Conservation (phyloP, 2,888 invertebrate species). For the Drosophila buzzatii region DNA sequence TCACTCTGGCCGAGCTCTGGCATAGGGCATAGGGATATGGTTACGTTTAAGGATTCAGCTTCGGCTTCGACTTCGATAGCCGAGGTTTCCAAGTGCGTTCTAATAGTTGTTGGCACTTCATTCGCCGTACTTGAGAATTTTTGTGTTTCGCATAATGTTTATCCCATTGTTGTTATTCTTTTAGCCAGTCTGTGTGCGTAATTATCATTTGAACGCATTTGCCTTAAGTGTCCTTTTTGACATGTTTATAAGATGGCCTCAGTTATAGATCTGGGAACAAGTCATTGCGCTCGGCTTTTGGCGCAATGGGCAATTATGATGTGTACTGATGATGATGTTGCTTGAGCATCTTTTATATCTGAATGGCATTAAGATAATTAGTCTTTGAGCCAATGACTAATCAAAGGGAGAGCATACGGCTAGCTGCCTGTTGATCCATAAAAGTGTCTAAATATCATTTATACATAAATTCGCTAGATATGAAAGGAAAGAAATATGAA, state of each 20-base stretch:
- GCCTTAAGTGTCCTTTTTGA: slow-evolving; percentile 80
- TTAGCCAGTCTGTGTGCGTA: slow-evolving; percentile 48
- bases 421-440: background rate
- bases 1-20: slow-evolving; percentile 2
- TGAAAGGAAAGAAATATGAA: background rate
- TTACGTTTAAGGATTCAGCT: background rate
- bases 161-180: slow-evolving; percentile 52
- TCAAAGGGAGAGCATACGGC: background rate
- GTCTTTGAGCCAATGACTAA: background rate
- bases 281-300: slow-evolving; percentile 13
- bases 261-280: slow-evolving; percentile 23
- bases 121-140: slow-evolving; percentile 49
- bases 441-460: background rate
- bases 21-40: background rate
- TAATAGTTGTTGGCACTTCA: slow-evolving; percentile 80
- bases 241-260: slow-evolving; percentile 76
- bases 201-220: slow-evolving; percentile 81
- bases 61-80: slow-evolving; percentile 49
- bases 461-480: background rate
- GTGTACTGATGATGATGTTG: slow-evolving; percentile 37
- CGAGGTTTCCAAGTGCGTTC: slow-evolving; percentile 69
- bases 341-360: slow-evolving; percentile 13
- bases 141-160: slow-evolving; percentile 43
- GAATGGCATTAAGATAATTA: slow-evolving; percentile 2
- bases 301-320: slow-evolving; percentile 19